Conservation (phyloP, 2,888 invertebrate genomes). For the Aporophyla lueneburgensis region DNA sequence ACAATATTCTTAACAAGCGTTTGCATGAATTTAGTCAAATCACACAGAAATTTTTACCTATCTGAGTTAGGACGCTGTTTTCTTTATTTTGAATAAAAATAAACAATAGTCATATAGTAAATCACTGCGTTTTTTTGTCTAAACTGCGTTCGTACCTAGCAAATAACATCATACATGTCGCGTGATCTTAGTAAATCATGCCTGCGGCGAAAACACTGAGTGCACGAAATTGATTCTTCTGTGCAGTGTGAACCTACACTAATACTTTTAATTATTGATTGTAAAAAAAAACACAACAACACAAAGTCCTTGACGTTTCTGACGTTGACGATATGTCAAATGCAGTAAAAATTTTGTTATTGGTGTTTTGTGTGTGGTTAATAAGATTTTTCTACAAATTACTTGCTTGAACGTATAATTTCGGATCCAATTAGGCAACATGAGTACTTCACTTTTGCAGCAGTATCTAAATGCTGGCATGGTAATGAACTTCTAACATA, state of each 20-base stretch:
- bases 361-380: conserved; percentile 38
- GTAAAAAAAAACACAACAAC: neutral
- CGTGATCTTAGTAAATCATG: neutral
- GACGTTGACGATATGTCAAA: conserved; percentile 45
- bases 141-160: neutral
- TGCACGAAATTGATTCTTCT: neutral
- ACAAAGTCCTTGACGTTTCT: neutral
- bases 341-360: conserved; percentile 14
- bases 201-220: neutral
- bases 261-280: neutral
- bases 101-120: no score
- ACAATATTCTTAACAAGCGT: no score
- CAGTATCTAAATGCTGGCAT: conserved; percentile 32
- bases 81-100: no score
- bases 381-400: conserved; percentile 35
- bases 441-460: conserved; percentile 50
- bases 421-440: conserved; percentile 20
- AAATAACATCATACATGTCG: neutral
- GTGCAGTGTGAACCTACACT: conserved; percentile 1
- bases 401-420: conserved; percentile 9
- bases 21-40: no score
- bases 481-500: conserved; percentile 46
- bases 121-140: no score
- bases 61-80: no score
- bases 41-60: no score